A percentile compares a stretch with the other conserved stretches of the same genome.
phyloP scores from a whole-genome alignment of 2,113 vertebrate species.

The Neomonachus schauinslandi region DNA sequence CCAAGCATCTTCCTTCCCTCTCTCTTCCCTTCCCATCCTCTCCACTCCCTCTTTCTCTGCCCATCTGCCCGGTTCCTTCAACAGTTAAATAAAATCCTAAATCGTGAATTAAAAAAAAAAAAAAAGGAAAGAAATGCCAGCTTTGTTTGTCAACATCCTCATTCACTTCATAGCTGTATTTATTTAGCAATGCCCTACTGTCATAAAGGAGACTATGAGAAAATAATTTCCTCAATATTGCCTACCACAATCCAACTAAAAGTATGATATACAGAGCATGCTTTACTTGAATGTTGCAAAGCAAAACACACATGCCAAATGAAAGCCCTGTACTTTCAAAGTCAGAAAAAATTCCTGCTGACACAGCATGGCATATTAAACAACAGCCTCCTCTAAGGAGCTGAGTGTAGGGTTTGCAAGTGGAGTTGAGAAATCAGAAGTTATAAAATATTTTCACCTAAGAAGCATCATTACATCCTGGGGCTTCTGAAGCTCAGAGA shows the following conservation, averaged over 20 bases:
- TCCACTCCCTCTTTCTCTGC: neutral
- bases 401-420: neutral
- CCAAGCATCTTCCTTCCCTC: neutral
- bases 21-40: neutral
- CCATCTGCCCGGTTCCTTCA: neutral
- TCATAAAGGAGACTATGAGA: neutral
- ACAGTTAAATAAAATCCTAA: neutral
- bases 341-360: neutral
- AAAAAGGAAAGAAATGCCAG: neutral
- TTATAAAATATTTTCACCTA: neutral
- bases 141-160: neutral
- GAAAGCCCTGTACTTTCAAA: neutral
- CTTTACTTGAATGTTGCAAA: slow-evolving; percentile 21
- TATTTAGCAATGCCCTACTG: neutral
- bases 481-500: neutral
- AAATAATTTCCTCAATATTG: neutral
- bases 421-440: neutral
- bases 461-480: neutral
- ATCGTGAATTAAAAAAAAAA: neutral
- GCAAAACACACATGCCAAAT: neutral
- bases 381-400: neutral
- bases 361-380: neutral
- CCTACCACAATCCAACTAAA: neutral
- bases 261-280: neutral
- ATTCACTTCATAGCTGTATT: neutral